These are phyloP conservation scores for Ceratosolen solmsi DNA, from an alignment of 1,140 invertebrate species.

Conservation along the genomic window DNA sequence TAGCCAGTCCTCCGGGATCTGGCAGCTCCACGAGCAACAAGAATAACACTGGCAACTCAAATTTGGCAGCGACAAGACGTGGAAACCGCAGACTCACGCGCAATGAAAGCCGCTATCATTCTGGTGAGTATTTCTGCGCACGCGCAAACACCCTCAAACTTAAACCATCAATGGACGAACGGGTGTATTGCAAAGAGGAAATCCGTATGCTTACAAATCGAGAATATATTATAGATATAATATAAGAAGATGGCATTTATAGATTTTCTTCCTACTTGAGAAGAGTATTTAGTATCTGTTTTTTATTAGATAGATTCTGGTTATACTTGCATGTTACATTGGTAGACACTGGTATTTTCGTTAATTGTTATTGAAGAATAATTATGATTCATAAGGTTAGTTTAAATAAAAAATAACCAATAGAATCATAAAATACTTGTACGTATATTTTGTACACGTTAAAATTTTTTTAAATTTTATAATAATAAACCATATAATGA, in stretches of 20 bases:
- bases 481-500: too few species aligned
- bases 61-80: slow-evolving; percentile 78
- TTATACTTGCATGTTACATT: neutral
- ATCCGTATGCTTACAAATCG: neutral
- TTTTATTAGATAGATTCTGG: neutral
- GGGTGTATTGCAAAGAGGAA: neutral
- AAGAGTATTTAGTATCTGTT: neutral
- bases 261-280: neutral
- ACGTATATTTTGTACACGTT: too few species aligned
- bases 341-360: neutral
- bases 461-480: too few species aligned
- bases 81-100: slow-evolving; percentile 91
- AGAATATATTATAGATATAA: neutral
- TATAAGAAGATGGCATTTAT: neutral
- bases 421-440: too few species aligned
- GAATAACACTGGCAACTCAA: slow-evolving; percentile 59
- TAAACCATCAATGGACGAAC: slow-evolving; percentile 3
- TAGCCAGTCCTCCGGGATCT: slow-evolving; percentile 70
- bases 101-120: slow-evolving; percentile 96
- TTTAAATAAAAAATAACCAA: too few species aligned
- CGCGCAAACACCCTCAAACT: neutral
- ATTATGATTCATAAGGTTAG: neutral
- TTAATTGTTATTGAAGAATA: neutral
- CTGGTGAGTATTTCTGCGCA: slow-evolving; percentile 81
- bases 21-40: slow-evolving; percentile 71